phyloP scores from a whole-genome alignment of 53 echinoderm and acorn worm genomes.

The Pentamera pediparva region DNA sequence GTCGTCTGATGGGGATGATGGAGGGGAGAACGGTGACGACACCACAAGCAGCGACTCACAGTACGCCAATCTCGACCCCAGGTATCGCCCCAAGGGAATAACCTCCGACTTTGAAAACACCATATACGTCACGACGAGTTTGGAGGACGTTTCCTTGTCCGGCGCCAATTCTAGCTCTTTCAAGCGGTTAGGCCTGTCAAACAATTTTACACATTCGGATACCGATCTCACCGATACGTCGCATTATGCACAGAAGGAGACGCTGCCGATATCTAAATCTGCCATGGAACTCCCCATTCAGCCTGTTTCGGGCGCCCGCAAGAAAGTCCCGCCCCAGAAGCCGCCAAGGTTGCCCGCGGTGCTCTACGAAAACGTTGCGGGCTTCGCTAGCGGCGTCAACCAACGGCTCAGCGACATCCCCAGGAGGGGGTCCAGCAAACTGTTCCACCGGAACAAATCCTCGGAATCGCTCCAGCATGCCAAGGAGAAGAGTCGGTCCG shows the following conservation, averaged over 20 bases:
- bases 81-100: no score
- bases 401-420: constrained; percentile 41
- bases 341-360: constrained; percentile 38
- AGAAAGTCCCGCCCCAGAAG: constrained; percentile 35
- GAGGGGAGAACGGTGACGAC: not conserved
- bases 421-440: constrained; percentile 22
- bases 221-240: not conserved
- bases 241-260: constrained; percentile 6
- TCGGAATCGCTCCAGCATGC: not conserved
- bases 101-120: constrained; percentile 18
- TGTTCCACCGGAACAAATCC: constrained; percentile 18
- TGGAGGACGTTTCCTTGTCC: constrained; percentile 8
- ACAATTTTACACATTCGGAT: constrained; percentile 14
- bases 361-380: constrained; percentile 76
- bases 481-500: constrained; percentile 42
- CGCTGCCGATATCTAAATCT: constrained; percentile 38
- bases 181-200: not conserved
- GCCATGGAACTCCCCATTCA: constrained; percentile 31
- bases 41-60: constrained; percentile 8
- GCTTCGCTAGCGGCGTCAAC: not conserved
- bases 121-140: constrained; percentile 2
- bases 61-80: constrained; percentile 2
- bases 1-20: not conserved
- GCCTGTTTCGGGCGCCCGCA: constrained; percentile 24
- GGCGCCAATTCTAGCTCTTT: not conserved